Evolutionary conservation across 2,797 vertebrate species (phyloP).

Genomic region (Diglossa cyanea): DNA sequence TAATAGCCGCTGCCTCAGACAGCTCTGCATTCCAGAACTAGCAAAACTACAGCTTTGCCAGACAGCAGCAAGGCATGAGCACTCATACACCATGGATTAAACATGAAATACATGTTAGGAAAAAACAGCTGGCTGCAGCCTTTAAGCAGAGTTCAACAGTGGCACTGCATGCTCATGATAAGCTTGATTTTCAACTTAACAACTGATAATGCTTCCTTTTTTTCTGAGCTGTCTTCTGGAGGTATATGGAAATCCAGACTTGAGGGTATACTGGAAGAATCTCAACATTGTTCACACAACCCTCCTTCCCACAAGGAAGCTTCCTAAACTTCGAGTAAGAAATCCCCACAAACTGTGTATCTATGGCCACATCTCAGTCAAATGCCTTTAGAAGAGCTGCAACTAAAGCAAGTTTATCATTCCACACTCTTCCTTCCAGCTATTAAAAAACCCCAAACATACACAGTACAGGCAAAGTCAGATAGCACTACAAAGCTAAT

Average conservation of each 20-base stretch:
- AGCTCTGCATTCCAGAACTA: not conserved
- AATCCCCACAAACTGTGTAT: not conserved
- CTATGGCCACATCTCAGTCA: not conserved
- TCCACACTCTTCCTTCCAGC: not conserved
- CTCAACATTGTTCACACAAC: not conserved
- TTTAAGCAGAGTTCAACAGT: not conserved
- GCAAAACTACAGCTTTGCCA: not conserved
- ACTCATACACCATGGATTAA: not conserved
- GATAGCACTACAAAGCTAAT: not conserved
- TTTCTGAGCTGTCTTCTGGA: not conserved
- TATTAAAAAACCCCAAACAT: not conserved
- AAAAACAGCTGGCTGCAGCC: not conserved
- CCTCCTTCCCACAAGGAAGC: not conserved
- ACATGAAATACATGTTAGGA: not conserved
- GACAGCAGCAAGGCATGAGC: not conserved
- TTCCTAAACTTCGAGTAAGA: not conserved
- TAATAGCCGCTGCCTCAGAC: not conserved
- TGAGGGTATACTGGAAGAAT: not conserved
- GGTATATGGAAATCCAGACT: not conserved
- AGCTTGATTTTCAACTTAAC: not conserved
- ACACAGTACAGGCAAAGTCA: not conserved
- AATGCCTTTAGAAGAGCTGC: not conserved
- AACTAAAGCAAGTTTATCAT: not conserved
- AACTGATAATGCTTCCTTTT: not conserved
- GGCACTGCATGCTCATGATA: not conserved